Evolutionary conservation across 1,140 invertebrate genomes (phyloP).

Genomic region (Harpegnathos saltator): DNA sequence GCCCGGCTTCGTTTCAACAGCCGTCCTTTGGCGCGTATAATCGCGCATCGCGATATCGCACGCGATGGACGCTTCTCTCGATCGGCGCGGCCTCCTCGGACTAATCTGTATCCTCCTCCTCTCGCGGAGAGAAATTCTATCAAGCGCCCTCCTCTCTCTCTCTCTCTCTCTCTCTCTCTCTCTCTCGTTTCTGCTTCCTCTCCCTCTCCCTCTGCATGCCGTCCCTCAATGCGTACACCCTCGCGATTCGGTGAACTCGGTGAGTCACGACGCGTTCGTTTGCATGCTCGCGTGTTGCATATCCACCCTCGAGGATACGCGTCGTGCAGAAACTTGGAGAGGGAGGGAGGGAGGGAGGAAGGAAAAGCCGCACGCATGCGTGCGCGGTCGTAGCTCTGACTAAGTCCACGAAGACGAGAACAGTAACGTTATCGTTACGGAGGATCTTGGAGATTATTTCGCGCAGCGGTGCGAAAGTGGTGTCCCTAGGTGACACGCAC

Average conservation of each 20-base stretch:
- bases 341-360: not conserved
- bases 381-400: conserved; percentile 14
- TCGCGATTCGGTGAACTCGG: conserved; percentile 50
- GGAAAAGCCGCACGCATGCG: conserved; percentile 1
- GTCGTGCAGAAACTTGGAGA: conserved; percentile 42
- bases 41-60: not conserved
- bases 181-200: not conserved
- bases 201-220: not conserved
- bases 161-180: not conserved
- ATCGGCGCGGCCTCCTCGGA: not conserved
- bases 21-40: not conserved
- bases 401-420: conserved; percentile 22
- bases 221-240: conserved; percentile 33
- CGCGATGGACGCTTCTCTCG: conserved; percentile 44
- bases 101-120: not conserved
- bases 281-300: conserved; percentile 68
- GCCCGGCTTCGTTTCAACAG: conserved; percentile 58
- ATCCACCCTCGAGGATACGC: conserved; percentile 56
- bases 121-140: conserved; percentile 60
- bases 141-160: not conserved
- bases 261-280: conserved; percentile 70
- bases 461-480: conserved; percentile 31
- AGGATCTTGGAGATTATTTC: conserved; percentile 47
- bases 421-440: conserved; percentile 29
- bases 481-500: conserved; percentile 40